Conservation (phyloP, 2,113 vertebrate genomes). For the Heliornis fulica region DNA sequence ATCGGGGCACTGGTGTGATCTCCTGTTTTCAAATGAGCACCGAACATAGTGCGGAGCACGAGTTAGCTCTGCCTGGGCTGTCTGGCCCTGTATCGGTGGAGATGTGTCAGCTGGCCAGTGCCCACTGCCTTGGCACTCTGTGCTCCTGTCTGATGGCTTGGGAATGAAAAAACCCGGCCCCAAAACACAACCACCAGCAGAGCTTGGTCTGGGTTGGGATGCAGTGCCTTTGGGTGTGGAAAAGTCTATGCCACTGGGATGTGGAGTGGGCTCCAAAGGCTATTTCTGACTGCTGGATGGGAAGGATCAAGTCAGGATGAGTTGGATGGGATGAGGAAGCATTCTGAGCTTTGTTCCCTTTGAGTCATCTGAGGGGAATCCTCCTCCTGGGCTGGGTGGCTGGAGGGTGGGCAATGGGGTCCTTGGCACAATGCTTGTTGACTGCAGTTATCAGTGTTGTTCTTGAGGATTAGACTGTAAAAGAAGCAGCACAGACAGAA, state of each 20-base stretch:
- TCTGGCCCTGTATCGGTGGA: slow-evolving; percentile 8
- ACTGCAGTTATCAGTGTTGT: background rate
- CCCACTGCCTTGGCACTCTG: slow-evolving; percentile 4
- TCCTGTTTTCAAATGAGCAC: slow-evolving; percentile 5
- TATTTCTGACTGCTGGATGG: background rate
- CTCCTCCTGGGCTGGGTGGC: background rate
- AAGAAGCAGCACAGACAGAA: background rate
- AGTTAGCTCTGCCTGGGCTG: slow-evolving; percentile 37
- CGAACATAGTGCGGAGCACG: slow-evolving; percentile 38
- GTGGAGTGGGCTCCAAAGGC: background rate
- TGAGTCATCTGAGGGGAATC: background rate
- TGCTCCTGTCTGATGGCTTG: background rate
- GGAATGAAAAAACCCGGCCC: background rate
- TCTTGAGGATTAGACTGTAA: background rate
- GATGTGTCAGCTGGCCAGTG: slow-evolving; percentile 46
- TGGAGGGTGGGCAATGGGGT: background rate
- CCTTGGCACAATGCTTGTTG: background rate
- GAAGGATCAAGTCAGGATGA: background rate
- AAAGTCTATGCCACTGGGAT: background rate
- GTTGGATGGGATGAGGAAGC: background rate
- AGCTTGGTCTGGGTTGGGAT: background rate
- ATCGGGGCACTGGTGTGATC: slow-evolving; percentile 45
- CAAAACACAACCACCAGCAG: background rate
- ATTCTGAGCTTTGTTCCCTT: background rate
- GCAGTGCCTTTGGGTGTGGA: background rate